These are phyloP conservation scores for Acanthosoma haemorrhoidale DNA, from an alignment of 2,888 invertebrate species.

Conservation along the genomic window DNA sequence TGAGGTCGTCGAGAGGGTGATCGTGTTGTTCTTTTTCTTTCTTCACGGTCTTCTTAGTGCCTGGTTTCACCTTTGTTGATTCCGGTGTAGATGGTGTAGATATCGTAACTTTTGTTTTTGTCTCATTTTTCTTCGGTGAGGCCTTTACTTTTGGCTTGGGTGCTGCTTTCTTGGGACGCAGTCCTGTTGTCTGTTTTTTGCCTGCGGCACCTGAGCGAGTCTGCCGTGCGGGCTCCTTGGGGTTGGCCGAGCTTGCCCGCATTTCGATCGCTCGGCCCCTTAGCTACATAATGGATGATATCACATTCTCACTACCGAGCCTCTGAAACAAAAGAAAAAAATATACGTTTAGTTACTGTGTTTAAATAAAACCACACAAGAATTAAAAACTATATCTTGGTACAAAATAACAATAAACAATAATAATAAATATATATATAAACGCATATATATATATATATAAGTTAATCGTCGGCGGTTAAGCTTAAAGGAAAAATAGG, in stretches of 20 bases:
- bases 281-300: slow-evolving; percentile 8
- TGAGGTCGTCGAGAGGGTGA: background rate
- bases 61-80: background rate
- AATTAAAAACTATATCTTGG: no score
- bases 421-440: no score
- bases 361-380: no score
- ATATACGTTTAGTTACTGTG: no score
- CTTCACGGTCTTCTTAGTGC: background rate
- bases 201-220: slow-evolving; percentile 5
- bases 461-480: no score
- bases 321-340: background rate
- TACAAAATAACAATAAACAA: no score
- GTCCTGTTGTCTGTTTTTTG: background rate
- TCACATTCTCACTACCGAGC: background rate
- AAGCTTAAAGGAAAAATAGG: no score
- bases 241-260: slow-evolving; percentile 7
- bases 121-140: background rate
- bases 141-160: background rate
- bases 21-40: background rate
- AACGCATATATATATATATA: no score
- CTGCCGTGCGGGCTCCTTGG: slow-evolving; percentile 7
- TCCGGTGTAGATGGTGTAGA: background rate
- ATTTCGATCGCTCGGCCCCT: slow-evolving; percentile 4
- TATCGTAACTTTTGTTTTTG: background rate
- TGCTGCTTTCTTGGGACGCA: background rate